A percentile compares a stretch with the other conserved stretches of the same genome.
phyloP scores from a whole-genome alignment of 2,888 invertebrate genomes.

The Drosophila multiciliata region DNA sequence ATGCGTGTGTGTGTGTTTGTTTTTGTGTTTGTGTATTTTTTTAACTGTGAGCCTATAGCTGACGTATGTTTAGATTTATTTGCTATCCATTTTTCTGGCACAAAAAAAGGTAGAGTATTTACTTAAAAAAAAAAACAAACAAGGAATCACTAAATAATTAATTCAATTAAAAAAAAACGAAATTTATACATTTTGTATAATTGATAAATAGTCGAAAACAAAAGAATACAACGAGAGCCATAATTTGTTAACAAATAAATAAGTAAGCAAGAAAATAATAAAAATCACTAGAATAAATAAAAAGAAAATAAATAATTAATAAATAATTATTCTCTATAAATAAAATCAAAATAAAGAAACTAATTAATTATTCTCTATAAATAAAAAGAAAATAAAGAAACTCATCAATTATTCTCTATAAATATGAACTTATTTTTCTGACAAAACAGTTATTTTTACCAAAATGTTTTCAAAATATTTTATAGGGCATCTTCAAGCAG shows the following conservation, averaged over 20 bases:
- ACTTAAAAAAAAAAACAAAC: not conserved
- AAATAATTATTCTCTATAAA: not conserved
- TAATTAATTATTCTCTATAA: not conserved
- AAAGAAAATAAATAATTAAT: not conserved
- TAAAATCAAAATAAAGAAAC: not conserved
- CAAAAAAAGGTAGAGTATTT: not conserved
- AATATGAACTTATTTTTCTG: not conserved
- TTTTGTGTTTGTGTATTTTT: constrained; percentile 2
- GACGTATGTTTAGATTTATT: constrained; percentile 23
- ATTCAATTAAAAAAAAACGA: not conserved
- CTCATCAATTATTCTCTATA: not conserved
- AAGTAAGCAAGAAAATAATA: not conserved
- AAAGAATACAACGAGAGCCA: not conserved
- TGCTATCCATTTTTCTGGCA: not conserved
- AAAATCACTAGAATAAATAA: not conserved
- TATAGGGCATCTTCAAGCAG: constrained; percentile 13
- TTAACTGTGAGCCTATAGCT: constrained; percentile 5
- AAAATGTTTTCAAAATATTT: not conserved
- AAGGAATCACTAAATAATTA: not conserved
- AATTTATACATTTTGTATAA: not conserved
- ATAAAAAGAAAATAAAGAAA: not conserved
- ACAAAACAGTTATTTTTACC: not conserved
- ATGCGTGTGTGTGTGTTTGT: constrained; percentile 1
- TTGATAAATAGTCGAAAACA: not conserved
- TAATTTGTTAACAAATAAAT: not conserved